A percentile compares a stretch with the other conserved stretches of the same genome.
Evolutionary conservation across 2,797 vertebrate genomes (phyloP).

Genomic region (Psittacula derbiana): DNA sequence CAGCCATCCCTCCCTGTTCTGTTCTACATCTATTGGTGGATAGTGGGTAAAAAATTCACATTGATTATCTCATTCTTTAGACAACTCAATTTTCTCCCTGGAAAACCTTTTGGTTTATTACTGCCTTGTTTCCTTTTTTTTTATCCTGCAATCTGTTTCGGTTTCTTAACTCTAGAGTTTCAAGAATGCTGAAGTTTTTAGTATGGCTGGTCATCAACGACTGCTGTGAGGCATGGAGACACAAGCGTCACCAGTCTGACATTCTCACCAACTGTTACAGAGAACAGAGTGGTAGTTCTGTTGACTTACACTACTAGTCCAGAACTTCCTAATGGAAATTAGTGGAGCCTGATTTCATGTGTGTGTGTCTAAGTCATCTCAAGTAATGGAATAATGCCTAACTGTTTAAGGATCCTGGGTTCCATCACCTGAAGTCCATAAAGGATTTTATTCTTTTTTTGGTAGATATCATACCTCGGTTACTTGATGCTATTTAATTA

Average conservation of each 20-base stretch:
- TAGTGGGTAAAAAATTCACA: background rate
- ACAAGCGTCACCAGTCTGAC: background rate
- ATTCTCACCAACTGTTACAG: background rate
- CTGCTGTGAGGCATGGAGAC: background rate
- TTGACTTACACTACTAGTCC: background rate
- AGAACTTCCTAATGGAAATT: background rate
- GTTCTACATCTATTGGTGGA: background rate
- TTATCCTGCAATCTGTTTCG: background rate
- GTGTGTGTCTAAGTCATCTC: background rate
- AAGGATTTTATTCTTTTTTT: background rate
- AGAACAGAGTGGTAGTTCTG: background rate
- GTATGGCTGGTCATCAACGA: background rate
- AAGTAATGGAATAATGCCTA: background rate
- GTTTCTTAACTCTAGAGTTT: background rate
- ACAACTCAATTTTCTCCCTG: background rate
- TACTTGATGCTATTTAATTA: constrained; percentile 98
- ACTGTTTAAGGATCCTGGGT: background rate
- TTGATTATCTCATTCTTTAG: background rate
- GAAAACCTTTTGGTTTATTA: background rate
- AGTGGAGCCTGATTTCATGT: background rate
- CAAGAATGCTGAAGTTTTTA: background rate
- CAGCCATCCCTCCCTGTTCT: background rate
- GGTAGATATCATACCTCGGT: constrained; percentile 91
- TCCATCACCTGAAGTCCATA: background rate
- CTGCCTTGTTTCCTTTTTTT: background rate